Conservation (phyloP, 2,888 invertebrate genomes). For the Exephanes ischioxanthus region DNA sequence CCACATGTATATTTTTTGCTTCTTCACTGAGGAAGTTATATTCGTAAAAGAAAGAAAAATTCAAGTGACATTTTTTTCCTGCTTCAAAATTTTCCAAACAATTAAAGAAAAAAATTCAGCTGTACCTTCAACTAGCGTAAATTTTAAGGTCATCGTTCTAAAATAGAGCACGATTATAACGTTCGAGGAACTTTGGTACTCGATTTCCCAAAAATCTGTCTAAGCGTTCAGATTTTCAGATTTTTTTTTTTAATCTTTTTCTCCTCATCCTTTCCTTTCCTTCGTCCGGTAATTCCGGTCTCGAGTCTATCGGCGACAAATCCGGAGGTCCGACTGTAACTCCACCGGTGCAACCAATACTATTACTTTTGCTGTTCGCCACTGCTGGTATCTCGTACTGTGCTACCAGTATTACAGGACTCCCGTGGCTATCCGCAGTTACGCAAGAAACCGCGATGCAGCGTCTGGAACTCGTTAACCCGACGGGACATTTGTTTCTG, state of each 20-base stretch:
- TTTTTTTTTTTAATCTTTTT: too few species aligned
- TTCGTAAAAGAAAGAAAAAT: too few species aligned
- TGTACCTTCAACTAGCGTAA: background rate
- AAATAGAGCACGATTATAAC: too few species aligned
- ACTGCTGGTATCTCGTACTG: conserved; percentile 25
- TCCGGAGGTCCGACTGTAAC: conserved; percentile 7
- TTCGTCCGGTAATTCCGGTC: background rate
- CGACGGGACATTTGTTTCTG: conserved; percentile 74
- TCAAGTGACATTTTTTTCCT: too few species aligned
- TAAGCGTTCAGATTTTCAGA: too few species aligned
- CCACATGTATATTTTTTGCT: background rate
- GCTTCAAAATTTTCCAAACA: too few species aligned
- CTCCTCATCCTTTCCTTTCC: background rate
- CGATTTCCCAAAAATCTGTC: too few species aligned
- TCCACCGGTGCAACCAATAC: conserved; percentile 26
- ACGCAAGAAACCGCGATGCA: conserved; percentile 76
- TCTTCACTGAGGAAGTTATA: background rate
- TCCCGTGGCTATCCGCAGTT: conserved; percentile 72
- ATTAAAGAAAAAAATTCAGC: too few species aligned
- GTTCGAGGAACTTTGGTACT: too few species aligned
- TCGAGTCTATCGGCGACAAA: conserved; percentile 19
- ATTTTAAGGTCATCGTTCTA: too few species aligned
- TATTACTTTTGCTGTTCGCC: conserved; percentile 52
- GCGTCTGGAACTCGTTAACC: conserved; percentile 78
- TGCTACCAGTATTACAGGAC: conserved; percentile 48